A percentile compares a stretch with the other conserved stretches of the same genome.
phyloP scores from a whole-genome alignment of 2,888 invertebrate genomes.

The Rhimphoctona megacephalus region DNA sequence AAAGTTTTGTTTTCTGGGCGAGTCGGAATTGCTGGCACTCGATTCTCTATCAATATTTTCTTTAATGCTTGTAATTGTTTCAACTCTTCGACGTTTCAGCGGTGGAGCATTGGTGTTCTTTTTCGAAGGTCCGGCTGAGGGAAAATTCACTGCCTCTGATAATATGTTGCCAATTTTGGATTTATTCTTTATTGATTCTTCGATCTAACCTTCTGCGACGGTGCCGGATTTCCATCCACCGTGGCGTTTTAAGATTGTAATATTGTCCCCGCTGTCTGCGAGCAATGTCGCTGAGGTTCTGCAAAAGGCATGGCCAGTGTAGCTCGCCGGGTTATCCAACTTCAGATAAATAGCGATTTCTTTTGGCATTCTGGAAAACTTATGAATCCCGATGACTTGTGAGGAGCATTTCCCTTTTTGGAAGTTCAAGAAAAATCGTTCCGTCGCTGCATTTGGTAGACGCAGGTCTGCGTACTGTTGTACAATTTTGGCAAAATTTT shows the following conservation, averaged over 20 bases:
- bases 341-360: conserved; percentile 67
- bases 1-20: not conserved
- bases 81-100: conserved; percentile 29
- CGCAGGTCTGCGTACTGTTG: conserved; percentile 62
- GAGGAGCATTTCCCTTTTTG: conserved; percentile 65
- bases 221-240: conserved; percentile 60
- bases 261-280: conserved; percentile 69
- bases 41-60: not conserved
- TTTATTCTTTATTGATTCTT: conserved; percentile 58
- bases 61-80: conserved; percentile 12
- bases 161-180: conserved; percentile 19
- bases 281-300: conserved; percentile 69
- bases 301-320: conserved; percentile 76
- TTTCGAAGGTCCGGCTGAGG: conserved; percentile 17
- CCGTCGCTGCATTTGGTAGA: conserved; percentile 34
- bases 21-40: not conserved
- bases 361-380: conserved; percentile 67
- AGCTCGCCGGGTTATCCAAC: conserved; percentile 75
- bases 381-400: conserved; percentile 66
- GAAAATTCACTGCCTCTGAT: not conserved
- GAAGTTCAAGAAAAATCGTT: conserved; percentile 68
- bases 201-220: conserved; percentile 71
- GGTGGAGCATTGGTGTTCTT: conserved; percentile 30
- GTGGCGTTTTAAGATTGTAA: conserved; percentile 69
- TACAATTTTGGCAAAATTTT: conserved; percentile 58